phyloP scores from a whole-genome alignment of 2,888 invertebrate species.

The Oxystoma pomonae region DNA sequence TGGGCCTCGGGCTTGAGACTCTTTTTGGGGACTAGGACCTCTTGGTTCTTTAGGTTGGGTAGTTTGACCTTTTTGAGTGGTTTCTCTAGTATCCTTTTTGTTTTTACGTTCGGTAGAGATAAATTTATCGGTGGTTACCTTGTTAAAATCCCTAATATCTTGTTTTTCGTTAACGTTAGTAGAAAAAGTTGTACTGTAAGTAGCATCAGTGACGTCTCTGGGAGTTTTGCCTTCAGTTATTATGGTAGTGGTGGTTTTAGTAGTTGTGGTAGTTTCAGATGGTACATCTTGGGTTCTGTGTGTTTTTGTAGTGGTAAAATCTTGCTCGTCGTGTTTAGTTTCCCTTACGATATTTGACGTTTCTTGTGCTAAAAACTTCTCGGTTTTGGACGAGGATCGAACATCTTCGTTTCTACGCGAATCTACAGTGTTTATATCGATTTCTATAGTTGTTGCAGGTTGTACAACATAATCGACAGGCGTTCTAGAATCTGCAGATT shows the following conservation, averaged over 20 bases:
- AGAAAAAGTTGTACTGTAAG: constrained; percentile 19
- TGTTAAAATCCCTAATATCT: constrained; percentile 19
- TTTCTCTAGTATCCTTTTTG: constrained; percentile 23
- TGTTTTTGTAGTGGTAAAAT: constrained; percentile 7
- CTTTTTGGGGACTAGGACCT: neutral
- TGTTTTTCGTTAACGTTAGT: constrained; percentile 17
- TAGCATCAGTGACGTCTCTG: constrained; percentile 11
- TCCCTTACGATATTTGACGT: constrained; percentile 10
- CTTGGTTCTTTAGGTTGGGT: neutral
- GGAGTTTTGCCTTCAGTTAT: constrained; percentile 15
- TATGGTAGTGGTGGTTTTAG: constrained; percentile 18
- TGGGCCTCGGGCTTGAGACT: neutral
- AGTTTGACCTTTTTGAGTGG: neutral
- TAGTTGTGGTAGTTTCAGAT: constrained; percentile 14
- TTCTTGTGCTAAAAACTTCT: constrained; percentile 8
- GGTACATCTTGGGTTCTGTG: constrained; percentile 9
- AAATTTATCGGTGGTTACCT: constrained; percentile 28
- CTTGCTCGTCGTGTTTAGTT: constrained; percentile 8
- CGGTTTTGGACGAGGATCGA: neutral
- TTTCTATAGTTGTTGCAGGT: neutral
- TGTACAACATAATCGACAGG: too few relatives aligned
- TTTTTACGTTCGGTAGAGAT: constrained; percentile 33
- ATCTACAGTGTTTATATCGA: neutral
- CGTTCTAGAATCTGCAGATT: neutral
- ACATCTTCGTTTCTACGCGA: neutral